A percentile compares a stretch with the other conserved stretches of the same genome.
Evolutionary conservation across 2,797 vertebrate species (phyloP).

Genomic region (Syndactyla subalaris): DNA sequence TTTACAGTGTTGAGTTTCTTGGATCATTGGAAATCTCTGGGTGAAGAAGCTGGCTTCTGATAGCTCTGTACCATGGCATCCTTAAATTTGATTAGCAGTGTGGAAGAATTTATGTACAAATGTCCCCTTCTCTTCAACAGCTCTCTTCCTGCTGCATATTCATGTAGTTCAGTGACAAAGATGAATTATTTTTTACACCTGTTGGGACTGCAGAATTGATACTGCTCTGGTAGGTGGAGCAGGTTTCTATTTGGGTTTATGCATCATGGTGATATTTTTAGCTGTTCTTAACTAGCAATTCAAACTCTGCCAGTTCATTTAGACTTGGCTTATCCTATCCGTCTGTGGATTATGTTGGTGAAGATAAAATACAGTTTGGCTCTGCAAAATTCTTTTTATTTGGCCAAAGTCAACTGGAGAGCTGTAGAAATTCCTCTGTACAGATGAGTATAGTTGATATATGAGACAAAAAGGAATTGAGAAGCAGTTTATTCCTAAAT

Average conservation of each 20-base stretch:
- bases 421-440: not conserved
- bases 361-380: not conserved
- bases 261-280: constrained; percentile 62
- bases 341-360: not conserved
- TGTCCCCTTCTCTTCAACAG: not conserved
- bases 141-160: not conserved
- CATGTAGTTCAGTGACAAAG: constrained; percentile 9
- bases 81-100: not conserved
- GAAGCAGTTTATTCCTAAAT: not conserved
- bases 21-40: not conserved
- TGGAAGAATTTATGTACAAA: not conserved
- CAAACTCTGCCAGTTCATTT: constrained; percentile 7
- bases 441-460: not conserved
- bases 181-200: constrained; percentile 69
- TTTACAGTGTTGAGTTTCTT: not conserved
- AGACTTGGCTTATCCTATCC: not conserved
- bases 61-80: not conserved
- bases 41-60: not conserved
- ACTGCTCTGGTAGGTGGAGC: not conserved
- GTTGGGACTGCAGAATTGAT: constrained; percentile 48
- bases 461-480: not conserved
- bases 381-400: not conserved
- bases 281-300: constrained; percentile 19
- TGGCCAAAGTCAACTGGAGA: not conserved
- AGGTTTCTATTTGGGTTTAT: constrained; percentile 65